Evolutionary conservation across 1,140 invertebrate species (phyloP).

Genomic region (Sesamia nonagrioides): DNA sequence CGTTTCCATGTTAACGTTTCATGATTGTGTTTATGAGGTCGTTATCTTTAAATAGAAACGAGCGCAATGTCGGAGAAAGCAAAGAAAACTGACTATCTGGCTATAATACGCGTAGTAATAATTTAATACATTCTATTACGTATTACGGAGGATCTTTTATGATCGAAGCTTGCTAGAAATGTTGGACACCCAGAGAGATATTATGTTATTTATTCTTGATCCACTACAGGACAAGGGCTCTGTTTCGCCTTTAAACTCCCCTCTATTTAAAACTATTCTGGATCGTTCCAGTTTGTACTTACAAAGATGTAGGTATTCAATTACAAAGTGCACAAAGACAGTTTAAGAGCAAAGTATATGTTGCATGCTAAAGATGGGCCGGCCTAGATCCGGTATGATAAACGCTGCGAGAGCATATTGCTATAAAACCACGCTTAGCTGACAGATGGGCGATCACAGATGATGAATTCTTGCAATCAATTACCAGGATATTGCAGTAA

Average conservation of each 20-base stretch:
- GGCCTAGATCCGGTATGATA: not conserved
- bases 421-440: not conserved
- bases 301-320: no score
- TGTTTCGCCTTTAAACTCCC: no score
- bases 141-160: no score
- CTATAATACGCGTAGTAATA: not conserved
- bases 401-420: not conserved
- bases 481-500: constrained; percentile 31
- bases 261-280: no score
- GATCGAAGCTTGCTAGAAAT: no score
- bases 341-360: not conserved
- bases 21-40: constrained; percentile 41
- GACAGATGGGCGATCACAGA: constrained; percentile 9
- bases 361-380: not conserved
- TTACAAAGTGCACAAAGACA: not conserved
- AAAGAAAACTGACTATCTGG: constrained; percentile 3
- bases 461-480: constrained; percentile 16
- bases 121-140: not conserved
- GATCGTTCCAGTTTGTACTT: no score
- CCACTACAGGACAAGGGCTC: no score
- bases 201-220: no score
- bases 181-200: no score
- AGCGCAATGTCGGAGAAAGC: constrained; percentile 41
- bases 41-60: constrained; percentile 46
- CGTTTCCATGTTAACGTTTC: constrained; percentile 9